Conservation (phyloP, 2,888 invertebrate genomes). For the Azorinus chamasolen region DNA sequence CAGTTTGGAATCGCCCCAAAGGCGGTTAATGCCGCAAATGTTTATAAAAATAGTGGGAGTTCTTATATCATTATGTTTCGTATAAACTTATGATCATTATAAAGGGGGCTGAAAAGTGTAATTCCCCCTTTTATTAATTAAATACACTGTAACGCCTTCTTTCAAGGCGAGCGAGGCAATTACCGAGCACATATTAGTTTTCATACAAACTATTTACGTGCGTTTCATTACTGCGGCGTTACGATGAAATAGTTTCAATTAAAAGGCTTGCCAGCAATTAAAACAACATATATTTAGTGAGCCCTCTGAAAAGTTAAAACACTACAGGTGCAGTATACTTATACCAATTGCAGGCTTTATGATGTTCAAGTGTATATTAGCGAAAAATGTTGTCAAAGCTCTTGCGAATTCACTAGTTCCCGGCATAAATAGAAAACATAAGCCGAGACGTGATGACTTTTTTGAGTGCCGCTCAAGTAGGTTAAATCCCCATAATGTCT, state of each 20-base stretch:
- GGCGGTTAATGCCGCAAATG: constrained; percentile 49
- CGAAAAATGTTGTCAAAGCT: too few species aligned
- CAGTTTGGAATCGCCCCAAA: constrained; percentile 58
- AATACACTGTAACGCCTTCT: constrained; percentile 64
- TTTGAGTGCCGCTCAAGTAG: too few species aligned
- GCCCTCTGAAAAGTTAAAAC: too few species aligned
- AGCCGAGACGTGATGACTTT: too few species aligned
- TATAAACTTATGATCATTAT: constrained; percentile 51
- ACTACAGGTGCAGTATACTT: too few species aligned
- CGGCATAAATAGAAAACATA: too few species aligned
- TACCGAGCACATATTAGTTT: constrained; percentile 35
- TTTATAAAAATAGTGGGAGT: constrained; percentile 55
- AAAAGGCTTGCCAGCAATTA: constrained; percentile 44
- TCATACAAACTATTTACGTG: constrained; percentile 30
- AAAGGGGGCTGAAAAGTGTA: constrained; percentile 64
- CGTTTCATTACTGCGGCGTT: constrained; percentile 45
- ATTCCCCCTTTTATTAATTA: constrained; percentile 68
- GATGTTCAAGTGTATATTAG: too few species aligned
- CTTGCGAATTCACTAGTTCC: too few species aligned
- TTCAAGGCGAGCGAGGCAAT: constrained; percentile 41
- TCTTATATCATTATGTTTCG: constrained; percentile 25
- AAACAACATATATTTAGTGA: constrained; percentile 6
- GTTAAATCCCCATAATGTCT: too few species aligned
- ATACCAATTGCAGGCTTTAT: too few species aligned
- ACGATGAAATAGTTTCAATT: constrained; percentile 47